Evolutionary conservation across 64 coral and sea anemone genomes (phyloP).

Genomic region (Actinia equina): DNA sequence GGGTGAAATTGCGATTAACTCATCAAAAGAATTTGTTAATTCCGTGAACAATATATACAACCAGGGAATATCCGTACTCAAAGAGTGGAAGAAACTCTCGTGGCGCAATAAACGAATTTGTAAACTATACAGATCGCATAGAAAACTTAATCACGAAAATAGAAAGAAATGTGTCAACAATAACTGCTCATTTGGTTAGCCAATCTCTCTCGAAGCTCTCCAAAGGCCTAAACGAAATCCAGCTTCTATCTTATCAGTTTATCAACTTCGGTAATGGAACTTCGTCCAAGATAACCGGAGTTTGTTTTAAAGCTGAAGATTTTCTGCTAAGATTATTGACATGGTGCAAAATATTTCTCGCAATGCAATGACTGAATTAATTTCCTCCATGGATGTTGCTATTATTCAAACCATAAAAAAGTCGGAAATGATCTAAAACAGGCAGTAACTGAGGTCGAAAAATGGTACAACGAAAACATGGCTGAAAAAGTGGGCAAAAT

Average conservation of each 20-base stretch:
- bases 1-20: constrained; percentile 28
- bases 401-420: constrained; percentile 34
- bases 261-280: constrained; percentile 72
- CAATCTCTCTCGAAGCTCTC: constrained; percentile 48
- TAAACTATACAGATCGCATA: constrained; percentile 48
- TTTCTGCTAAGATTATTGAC: constrained; percentile 67
- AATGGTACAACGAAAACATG: constrained; percentile 63
- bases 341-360: constrained; percentile 57
- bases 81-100: constrained; percentile 35
- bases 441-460: constrained; percentile 53
- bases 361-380: constrained; percentile 43
- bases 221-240: constrained; percentile 41
- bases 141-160: constrained; percentile 68
- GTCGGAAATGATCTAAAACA: constrained; percentile 41
- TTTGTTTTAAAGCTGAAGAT: constrained; percentile 52
- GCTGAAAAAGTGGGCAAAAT: constrained; percentile 58
- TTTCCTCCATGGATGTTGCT: constrained; percentile 52
- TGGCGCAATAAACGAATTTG: constrained; percentile 36
- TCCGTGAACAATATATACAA: constrained; percentile 47
- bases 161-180: constrained; percentile 50
- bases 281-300: constrained; percentile 37
- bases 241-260: constrained; percentile 45
- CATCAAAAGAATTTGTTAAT: constrained; percentile 30
- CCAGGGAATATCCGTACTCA: constrained; percentile 20
- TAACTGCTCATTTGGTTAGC: constrained; percentile 46